These are phyloP conservation scores for Dryadula phaetusa DNA, from an alignment of 2,888 invertebrate genomes.

Conservation along the genomic window DNA sequence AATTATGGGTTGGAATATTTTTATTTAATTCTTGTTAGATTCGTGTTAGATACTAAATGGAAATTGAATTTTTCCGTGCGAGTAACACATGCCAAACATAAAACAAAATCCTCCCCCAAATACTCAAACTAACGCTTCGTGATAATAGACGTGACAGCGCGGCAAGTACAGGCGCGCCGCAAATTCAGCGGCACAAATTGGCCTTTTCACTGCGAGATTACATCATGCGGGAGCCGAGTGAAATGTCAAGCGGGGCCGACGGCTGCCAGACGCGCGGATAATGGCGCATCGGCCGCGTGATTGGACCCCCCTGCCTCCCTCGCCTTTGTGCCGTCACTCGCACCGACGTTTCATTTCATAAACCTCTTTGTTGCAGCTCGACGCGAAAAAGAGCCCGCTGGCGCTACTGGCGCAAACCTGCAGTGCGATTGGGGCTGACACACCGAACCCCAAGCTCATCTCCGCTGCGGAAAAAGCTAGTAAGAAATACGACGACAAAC, in stretches of 20 bases:
- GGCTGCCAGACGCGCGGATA: conserved; percentile 84
- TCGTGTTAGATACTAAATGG: conserved; percentile 25
- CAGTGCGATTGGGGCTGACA: conserved; percentile 97
- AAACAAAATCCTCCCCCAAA: conserved; percentile 54
- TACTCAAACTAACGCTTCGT: conserved; percentile 56
- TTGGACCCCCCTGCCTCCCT: conserved; percentile 71
- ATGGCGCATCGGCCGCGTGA: conserved; percentile 84
- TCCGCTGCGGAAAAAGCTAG: conserved; percentile 89
- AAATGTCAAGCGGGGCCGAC: conserved; percentile 85
- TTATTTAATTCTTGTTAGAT: conserved; percentile 16
- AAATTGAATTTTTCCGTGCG: conserved; percentile 23
- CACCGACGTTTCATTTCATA: conserved; percentile 82
- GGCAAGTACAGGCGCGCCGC: conserved; percentile 80
- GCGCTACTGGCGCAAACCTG: conserved; percentile 98
- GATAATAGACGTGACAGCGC: conserved; percentile 80
- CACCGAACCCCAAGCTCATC: conserved; percentile 90
- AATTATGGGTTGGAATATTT: too few relatives aligned
- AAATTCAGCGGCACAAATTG: conserved; percentile 84
- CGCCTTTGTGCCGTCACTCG: conserved; percentile 81
- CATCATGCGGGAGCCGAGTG: conserved; percentile 84
- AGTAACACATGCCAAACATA: conserved; percentile 47
- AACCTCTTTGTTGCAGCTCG: conserved; percentile 92
- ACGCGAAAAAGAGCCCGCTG: conserved; percentile 98
- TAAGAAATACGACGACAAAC: conserved; percentile 87
- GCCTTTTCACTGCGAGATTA: conserved; percentile 85